Percentiles rank a stretch among this genome's conserved stretches.
Conservation (phyloP, 92 coral and sea anemone species). For the Heteractis magnifica region DNA sequence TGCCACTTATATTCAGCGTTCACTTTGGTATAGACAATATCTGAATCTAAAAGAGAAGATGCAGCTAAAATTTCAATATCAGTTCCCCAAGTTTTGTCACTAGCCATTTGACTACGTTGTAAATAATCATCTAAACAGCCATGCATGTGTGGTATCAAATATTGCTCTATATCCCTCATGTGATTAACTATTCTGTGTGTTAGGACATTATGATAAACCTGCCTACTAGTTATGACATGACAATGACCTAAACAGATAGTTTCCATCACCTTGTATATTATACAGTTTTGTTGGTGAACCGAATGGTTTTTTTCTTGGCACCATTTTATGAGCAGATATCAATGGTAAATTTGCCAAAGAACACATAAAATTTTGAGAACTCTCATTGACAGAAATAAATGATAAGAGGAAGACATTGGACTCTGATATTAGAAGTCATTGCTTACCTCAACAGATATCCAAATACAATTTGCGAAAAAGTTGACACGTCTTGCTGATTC, state of each 20-base stretch:
- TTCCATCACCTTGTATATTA: constrained; percentile 28
- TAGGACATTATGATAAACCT: constrained; percentile 27
- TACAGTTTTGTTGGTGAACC: not conserved
- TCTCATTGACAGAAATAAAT: too few relatives aligned
- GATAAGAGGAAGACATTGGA: too few relatives aligned
- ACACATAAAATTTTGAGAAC: too few relatives aligned
- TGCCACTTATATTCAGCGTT: too few relatives aligned
- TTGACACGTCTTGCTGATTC: too few relatives aligned
- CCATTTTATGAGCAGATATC: too few relatives aligned
- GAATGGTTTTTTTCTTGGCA: too few relatives aligned
- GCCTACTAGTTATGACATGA: constrained; percentile 56
- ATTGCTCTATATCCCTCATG: constrained; percentile 30
- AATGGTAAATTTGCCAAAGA: too few relatives aligned
- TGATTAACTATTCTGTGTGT: constrained; percentile 40
- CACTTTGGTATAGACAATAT: constrained; percentile 38
- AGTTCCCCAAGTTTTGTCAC: constrained; percentile 31
- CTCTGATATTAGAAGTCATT: too few relatives aligned
- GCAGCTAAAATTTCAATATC: constrained; percentile 56
- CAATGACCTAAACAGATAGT: constrained; percentile 55
- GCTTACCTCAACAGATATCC: too few relatives aligned
- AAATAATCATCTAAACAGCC: constrained; percentile 27
- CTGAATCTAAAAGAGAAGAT: constrained; percentile 22
- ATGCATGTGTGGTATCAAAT: constrained; percentile 26
- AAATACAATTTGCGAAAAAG: too few relatives aligned
- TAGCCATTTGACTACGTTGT: constrained; percentile 21